Percentiles rank a stretch among this genome's conserved stretches.
Evolutionary conservation across 1,140 invertebrate genomes (phyloP).

Genomic region (Cyrtorhinus lividipennis): DNA sequence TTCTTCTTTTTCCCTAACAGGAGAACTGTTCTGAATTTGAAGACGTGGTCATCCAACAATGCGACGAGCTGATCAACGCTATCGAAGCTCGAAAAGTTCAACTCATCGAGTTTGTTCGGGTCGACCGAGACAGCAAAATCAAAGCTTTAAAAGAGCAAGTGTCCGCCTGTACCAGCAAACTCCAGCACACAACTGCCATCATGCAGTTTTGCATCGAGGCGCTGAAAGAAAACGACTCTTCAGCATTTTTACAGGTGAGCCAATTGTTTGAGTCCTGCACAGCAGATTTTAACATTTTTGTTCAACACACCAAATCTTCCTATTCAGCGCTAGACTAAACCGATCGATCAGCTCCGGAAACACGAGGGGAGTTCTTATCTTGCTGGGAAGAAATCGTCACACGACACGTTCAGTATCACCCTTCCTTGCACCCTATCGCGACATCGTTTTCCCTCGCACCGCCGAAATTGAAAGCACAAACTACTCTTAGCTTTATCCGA

Average conservation of each 20-base stretch:
- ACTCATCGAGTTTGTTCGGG: conserved; percentile 63
- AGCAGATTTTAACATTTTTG: background rate
- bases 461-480: too few species aligned
- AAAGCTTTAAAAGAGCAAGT: conserved; percentile 71
- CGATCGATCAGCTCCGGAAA: background rate
- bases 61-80: conserved; percentile 70
- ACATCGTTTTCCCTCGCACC: too few species aligned
- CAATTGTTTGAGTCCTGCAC: too few species aligned
- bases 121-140: conserved; percentile 66
- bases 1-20: conserved; percentile 41
- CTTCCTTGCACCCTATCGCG: too few species aligned
- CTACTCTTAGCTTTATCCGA: too few species aligned
- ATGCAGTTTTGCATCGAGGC: conserved; percentile 98
- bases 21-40: conserved; percentile 73
- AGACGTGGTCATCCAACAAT: conserved; percentile 64
- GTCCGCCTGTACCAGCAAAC: conserved; percentile 57
- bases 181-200: conserved; percentile 85
- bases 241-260: conserved; percentile 81
- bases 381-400: too few species aligned
- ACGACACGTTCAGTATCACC: too few species aligned
- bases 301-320: too few species aligned
- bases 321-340: background rate
- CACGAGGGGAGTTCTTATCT: too few species aligned
- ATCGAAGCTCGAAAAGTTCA: conserved; percentile 70
- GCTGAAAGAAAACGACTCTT: conserved; percentile 90